Evolutionary conservation across 2,113 vertebrate species (phyloP).

Genomic region (Gobius niger): DNA sequence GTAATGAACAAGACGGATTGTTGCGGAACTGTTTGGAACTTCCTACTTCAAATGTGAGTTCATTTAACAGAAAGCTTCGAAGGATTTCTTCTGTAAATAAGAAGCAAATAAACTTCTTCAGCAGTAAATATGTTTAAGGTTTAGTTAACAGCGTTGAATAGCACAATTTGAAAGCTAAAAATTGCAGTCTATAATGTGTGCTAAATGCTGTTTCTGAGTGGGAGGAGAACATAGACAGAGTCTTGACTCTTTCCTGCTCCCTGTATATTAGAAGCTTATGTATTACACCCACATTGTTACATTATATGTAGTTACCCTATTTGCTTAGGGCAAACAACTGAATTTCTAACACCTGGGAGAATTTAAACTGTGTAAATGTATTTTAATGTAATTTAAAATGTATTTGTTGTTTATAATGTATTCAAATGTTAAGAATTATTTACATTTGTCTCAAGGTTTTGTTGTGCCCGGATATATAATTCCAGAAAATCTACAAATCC

Average conservation of each 20-base stretch:
- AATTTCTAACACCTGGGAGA: not conserved
- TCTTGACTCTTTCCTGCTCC: not conserved
- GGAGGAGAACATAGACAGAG: not conserved
- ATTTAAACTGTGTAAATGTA: conserved; percentile 1
- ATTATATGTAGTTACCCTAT: not conserved
- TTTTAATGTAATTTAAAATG: not conserved
- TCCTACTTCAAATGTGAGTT: no score
- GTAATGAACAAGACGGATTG: no score
- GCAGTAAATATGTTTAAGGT: no score
- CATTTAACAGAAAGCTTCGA: no score
- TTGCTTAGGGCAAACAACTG: not conserved
- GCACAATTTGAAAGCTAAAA: not conserved
- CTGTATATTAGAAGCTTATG: not conserved
- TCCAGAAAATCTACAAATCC: no score
- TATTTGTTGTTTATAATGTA: not conserved
- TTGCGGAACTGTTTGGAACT: no score
- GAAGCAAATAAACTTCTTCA: no score
- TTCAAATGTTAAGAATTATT: not conserved
- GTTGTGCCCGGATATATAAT: not conserved
- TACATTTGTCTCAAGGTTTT: not conserved
- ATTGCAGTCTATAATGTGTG: not conserved
- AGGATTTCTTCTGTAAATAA: no score
- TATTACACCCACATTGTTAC: conserved; percentile 2
- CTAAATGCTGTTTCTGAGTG: not conserved
- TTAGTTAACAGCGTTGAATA: not conserved